Conservation (phyloP, 2,797 vertebrate genomes). For the Eulemur rubriventer region DNA sequence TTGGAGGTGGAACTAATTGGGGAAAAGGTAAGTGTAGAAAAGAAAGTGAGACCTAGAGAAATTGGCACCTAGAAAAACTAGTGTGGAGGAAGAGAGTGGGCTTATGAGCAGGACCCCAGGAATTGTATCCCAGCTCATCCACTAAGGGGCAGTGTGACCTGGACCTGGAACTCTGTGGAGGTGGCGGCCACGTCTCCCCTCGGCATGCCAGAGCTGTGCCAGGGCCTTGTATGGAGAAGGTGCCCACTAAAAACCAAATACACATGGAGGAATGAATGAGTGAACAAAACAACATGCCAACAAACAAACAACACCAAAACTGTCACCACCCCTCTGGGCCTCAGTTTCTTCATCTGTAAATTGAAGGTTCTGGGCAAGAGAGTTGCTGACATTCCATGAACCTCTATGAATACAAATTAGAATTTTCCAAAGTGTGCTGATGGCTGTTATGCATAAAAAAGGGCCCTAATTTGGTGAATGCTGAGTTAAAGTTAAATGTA, state of each 20-base stretch:
- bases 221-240: neutral
- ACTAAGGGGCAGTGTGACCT: neutral
- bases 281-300: neutral
- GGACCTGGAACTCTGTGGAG: neutral
- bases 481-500: neutral
- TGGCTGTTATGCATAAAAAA: neutral
- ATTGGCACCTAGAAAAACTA: neutral
- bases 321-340: neutral
- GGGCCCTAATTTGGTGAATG: neutral
- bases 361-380: neutral
- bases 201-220: neutral
- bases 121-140: neutral
- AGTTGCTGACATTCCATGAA: neutral
- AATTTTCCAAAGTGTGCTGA: neutral
- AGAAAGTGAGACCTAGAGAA: neutral
- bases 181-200: neutral
- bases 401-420: neutral
- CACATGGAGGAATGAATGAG: neutral
- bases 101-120: neutral
- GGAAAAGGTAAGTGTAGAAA: slow-evolving; percentile 63
- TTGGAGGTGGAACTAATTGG: slow-evolving; percentile 76
- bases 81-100: neutral
- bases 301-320: neutral
- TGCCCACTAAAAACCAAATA: neutral
- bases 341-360: neutral